Base-by-base conservation (phyloP, 2,888 invertebrate species). In the Cepaea hortensis region DNA sequence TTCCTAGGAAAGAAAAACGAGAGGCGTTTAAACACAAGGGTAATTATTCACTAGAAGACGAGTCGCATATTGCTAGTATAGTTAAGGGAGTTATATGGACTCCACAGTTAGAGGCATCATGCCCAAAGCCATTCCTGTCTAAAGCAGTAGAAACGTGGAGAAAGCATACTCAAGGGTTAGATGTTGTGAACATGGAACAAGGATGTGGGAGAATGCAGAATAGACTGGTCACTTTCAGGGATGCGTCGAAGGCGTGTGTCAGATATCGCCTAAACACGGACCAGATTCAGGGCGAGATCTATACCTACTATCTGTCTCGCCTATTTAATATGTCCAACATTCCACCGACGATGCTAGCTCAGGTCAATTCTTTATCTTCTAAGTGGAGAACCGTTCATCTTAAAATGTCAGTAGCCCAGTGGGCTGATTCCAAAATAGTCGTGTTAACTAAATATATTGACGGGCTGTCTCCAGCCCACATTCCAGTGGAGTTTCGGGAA, bases 151-250 rank as follows among this genome's bases (percentile, higher is more conserved):
- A 95, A 65, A 93, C 95, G 9, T 98, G 97, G 97, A 96, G 96
- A 87, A 94, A 95, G 73, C 96, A 96, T 90, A 92, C 94, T 13
- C 91, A 93, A 23, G 92, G 91, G 7, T 91, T 93, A 6, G 93
- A 94, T 77, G 96, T 97, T 0, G 95, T 97, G 0, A 96, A 96
- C 88, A 96, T 98, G 94, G 96, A 97, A 92, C 95, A 95, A 0
- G 97, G 97, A 0, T 98, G 98, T 93, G 98, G 98, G 0, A 95
- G 97, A 85, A 97, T 97, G 97, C 97, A 97, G 93, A 98, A 98
- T 93, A 96, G 97, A 46, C 93, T 97, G 81, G 95, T 97, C 6
- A 96, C 96, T 0, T 97, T 97, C 92, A 96, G 96, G 90, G 97
- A 97, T 93, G 97, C 97, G 0, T 95, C 96, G 0, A 96, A 96